A percentile compares a stretch with the other conserved stretches of the same genome.
phyloP scores from a whole-genome alignment of 2,888 invertebrate genomes.

The Phania funesta region DNA sequence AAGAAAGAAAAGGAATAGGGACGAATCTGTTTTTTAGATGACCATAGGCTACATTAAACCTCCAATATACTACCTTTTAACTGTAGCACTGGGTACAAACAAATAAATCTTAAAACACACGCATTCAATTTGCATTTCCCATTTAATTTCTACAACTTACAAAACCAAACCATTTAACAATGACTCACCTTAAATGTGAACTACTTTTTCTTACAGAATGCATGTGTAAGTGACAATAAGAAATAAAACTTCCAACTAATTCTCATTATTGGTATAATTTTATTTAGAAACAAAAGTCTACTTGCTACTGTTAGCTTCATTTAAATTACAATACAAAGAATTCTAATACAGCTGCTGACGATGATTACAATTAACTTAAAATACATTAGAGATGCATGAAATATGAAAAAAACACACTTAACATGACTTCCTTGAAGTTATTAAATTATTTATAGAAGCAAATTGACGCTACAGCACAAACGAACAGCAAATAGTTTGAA shows the following conservation, averaged over 20 bases:
- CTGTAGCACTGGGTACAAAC: constrained; percentile 5
- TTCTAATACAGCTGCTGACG: too few relatives aligned
- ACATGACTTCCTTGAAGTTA: constrained; percentile 66
- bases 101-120: constrained; percentile 22
- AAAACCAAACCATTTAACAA: constrained; percentile 5
- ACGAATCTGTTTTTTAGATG: background rate
- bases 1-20: too few relatives aligned
- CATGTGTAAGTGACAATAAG: background rate
- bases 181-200: constrained; percentile 42
- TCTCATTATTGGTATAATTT: constrained; percentile 58
- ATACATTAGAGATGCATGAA: background rate
- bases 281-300: constrained; percentile 39
- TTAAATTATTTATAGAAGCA: constrained; percentile 46
- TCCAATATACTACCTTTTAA: background rate
- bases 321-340: background rate
- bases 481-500: constrained; percentile 5
- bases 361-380: too few relatives aligned
- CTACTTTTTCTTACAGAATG: constrained; percentile 38
- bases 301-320: background rate
- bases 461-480: too few relatives aligned
- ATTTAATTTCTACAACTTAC: constrained; percentile 31
- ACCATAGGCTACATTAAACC: background rate
- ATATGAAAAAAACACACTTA: background rate
- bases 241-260: constrained; percentile 50
- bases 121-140: constrained; percentile 47